Conservation (phyloP, 2,797 vertebrate genomes). For the Myripristis murdjan region DNA sequence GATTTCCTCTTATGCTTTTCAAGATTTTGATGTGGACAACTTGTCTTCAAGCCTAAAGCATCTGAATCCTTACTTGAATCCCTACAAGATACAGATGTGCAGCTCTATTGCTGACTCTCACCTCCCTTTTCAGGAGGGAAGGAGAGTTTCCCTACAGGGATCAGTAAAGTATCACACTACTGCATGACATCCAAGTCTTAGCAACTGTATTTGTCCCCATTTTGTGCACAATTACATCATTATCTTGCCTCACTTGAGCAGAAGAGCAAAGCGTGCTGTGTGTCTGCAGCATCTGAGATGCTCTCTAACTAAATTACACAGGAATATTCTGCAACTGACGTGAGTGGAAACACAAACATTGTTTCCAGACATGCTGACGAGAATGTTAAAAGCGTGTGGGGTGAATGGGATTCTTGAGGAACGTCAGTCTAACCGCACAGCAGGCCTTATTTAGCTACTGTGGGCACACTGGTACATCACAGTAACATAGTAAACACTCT, state of each 20-base stretch:
- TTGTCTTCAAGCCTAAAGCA: too few species aligned
- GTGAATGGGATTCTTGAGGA: slow-evolving; percentile 10
- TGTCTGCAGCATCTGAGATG: background rate
- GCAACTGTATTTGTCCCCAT: background rate
- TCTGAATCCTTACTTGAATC: too few species aligned
- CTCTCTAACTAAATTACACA: background rate
- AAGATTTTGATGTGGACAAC: too few species aligned
- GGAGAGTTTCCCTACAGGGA: too few species aligned
- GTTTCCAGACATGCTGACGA: background rate
- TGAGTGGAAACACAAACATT: slow-evolving; percentile 14
- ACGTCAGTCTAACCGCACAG: slow-evolving; percentile 1
- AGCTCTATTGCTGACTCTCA: too few species aligned
- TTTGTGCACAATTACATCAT: too few species aligned
- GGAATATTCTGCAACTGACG: background rate
- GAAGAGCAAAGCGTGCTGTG: background rate
- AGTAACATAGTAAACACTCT: slow-evolving; percentile 11
- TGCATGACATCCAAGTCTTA: background rate
- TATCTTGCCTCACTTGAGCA: background rate
- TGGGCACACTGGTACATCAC: background rate
- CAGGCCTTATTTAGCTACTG: slow-evolving; percentile 20
- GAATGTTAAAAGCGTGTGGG: background rate
- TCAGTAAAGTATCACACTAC: too few species aligned
- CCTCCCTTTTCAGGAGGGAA: too few species aligned
- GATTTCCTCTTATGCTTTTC: too few species aligned
- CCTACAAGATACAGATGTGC: too few species aligned